Percentiles rank a stretch among this genome's conserved stretches.
These are phyloP conservation scores for Centruroides vittatus DNA, from an alignment of 1,140 invertebrate genomes.

Conservation along the genomic window DNA sequence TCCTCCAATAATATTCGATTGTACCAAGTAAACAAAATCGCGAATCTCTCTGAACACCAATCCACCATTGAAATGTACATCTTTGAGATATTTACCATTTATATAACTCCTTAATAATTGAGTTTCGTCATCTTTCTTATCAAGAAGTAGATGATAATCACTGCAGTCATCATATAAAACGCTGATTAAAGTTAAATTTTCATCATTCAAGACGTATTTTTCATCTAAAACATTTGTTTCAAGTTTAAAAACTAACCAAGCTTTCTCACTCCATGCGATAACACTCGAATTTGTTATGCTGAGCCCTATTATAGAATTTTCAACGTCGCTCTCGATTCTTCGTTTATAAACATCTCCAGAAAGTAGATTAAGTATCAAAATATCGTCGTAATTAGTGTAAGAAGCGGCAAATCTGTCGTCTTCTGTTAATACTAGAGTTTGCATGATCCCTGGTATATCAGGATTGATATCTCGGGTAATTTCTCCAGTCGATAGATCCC, in stretches of 20 bases:
- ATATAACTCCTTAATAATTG: no score
- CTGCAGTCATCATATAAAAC: no score
- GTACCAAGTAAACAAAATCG: no score
- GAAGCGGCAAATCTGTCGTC: constrained; percentile 94
- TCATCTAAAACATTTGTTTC: no score
- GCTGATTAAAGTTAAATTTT: no score
- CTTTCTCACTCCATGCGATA: constrained; percentile 9
- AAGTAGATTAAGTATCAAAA: constrained; percentile 12
- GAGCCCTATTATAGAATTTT: constrained; percentile 5
- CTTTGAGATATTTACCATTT: no score
- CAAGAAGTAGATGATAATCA: no score
- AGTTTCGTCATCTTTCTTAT: no score
- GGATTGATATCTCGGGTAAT: constrained; percentile 79
- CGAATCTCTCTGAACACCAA: no score
- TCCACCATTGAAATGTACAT: no score
- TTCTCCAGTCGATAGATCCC: constrained; percentile 89
- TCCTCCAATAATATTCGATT: no score
- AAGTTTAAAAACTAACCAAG: constrained; percentile 10
- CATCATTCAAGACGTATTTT: no score
- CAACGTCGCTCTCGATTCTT: not conserved
- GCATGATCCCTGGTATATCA: constrained; percentile 81
- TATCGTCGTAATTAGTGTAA: constrained; percentile 77
- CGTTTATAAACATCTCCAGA: constrained; percentile 11
- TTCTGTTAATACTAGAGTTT: constrained; percentile 79
- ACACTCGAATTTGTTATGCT: constrained; percentile 1